Base-by-base conservation (phyloP, 64 coral and sea anemone genomes). In the Astreopora myriophthalma region DNA sequence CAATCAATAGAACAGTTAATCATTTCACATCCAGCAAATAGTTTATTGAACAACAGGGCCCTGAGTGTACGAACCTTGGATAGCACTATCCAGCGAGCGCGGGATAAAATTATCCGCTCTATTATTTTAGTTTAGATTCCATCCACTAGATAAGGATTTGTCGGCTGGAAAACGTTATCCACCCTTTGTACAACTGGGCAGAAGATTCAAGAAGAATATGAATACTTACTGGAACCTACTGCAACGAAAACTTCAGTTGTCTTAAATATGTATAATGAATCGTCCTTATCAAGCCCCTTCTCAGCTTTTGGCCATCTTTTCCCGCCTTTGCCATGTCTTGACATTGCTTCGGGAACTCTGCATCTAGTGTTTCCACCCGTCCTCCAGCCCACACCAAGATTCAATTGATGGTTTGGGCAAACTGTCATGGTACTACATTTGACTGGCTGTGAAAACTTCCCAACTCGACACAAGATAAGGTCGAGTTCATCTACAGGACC, bases 221-320 rank as follows among this genome's bases (percentile, higher is more conserved):
- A 84, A 84, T 84, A 84, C 79, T 84, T 84, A 84, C 79, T 49
- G 55, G 79, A 84, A 63, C 79, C 79, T 84, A 84, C 79, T 84
- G 87, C 87, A 89, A 69, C 52, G 79, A 89, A 89, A 67, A 79
- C 73, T 67, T 74, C 87, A 79, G 87, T 79, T 76, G 48, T 89
- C 87, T 89, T 89, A 67, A 89, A 79, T 67, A 89, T 89, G 57
- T 14, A 40, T 38, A 79, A 67, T 67, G 87, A 89, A 79, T 79
- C 74, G 57, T 79, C 74, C 52, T 79, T 89, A 79, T 76, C 73
- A 78, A 89, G 73, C 34, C 60, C 87, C 74, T 79, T 89, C 49
- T 55, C 49, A 55, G 49, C 49, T 55, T 55, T 55, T 55, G 6
- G 49, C 49, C 49, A 55, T 89, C 69, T 74, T 76, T 74, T 76